Conservation (phyloP, 2,113 vertebrate species). For the Pelodiscus sinensis region DNA sequence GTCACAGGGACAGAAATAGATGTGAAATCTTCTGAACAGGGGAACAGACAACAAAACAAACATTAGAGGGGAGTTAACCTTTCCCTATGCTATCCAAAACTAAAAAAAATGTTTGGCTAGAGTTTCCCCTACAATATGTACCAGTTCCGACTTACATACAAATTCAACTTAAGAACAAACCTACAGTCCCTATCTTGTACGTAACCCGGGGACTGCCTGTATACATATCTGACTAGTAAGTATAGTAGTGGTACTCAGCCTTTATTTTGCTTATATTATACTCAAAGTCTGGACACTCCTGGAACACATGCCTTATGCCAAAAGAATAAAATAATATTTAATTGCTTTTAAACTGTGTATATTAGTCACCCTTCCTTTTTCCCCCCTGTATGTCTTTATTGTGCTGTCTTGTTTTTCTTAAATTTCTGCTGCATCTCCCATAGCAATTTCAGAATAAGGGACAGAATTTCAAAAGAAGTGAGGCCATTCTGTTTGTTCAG, state of each 20-base stretch:
- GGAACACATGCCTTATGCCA: neutral
- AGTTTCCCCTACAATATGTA: no score
- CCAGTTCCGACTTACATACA: no score
- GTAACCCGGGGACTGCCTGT: no score
- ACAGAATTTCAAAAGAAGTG: neutral
- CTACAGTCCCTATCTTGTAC: no score
- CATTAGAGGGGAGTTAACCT: no score
- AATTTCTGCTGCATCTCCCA: neutral
- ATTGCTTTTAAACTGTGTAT: neutral
- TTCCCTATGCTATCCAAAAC: no score
- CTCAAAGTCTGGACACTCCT: neutral
- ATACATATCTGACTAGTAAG: neutral
- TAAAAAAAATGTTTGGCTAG: no score
- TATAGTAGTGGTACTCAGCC: neutral
- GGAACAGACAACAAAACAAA: no score
- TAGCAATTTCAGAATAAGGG: neutral
- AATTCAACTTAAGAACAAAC: no score
- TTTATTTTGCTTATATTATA: slow-evolving; percentile 26
- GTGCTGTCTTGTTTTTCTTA: neutral
- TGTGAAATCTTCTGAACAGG: no score
- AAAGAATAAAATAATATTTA: slow-evolving; percentile 27
- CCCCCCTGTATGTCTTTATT: neutral
- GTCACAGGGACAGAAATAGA: no score
- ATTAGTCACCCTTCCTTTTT: neutral
- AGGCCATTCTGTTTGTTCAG: neutral